Conservation (phyloP, 2,113 vertebrate species). For the Hemichromis elongatus region DNA sequence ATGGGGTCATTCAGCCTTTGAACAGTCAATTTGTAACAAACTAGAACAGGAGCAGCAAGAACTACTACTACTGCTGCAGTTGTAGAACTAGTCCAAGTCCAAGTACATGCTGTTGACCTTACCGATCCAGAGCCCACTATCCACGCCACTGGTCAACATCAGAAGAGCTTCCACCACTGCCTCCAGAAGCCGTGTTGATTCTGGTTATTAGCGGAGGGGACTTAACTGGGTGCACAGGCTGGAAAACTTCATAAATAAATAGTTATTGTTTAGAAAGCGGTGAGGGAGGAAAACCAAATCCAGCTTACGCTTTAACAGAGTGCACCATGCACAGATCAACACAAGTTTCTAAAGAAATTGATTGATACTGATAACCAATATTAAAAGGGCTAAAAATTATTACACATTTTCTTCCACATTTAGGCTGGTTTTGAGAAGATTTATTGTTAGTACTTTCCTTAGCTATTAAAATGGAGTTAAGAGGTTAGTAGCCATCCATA, state of each 20-base stretch:
- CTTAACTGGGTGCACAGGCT: slow-evolving; percentile 61
- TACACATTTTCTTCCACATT: slow-evolving; percentile 50
- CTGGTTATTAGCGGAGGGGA: slow-evolving; percentile 40
- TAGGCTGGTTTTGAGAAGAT: slow-evolving; percentile 69
- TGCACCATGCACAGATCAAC: not conserved
- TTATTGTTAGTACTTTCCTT: slow-evolving; percentile 76
- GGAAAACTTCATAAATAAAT: not conserved
- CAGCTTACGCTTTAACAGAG: not conserved
- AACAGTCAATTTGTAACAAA: slow-evolving; percentile 24
- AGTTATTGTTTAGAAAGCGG: not conserved
- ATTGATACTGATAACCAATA: not conserved
- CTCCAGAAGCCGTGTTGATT: not conserved
- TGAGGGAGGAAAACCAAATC: not conserved
- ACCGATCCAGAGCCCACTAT: slow-evolving; percentile 42
- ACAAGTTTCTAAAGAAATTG: not conserved
- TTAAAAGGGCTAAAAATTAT: not conserved
- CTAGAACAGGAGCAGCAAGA: slow-evolving; percentile 47
- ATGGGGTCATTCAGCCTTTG: not conserved
- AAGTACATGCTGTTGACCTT: slow-evolving; percentile 49
- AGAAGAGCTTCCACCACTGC: not conserved
- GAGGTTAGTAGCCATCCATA: not conserved
- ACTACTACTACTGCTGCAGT: slow-evolving; percentile 32
- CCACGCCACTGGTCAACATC: slow-evolving; percentile 16
- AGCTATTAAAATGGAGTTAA: not conserved
- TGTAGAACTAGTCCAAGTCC: slow-evolving; percentile 41